phyloP scores from a whole-genome alignment of 2,888 invertebrate genomes.

The Polymixis flavicincta region DNA sequence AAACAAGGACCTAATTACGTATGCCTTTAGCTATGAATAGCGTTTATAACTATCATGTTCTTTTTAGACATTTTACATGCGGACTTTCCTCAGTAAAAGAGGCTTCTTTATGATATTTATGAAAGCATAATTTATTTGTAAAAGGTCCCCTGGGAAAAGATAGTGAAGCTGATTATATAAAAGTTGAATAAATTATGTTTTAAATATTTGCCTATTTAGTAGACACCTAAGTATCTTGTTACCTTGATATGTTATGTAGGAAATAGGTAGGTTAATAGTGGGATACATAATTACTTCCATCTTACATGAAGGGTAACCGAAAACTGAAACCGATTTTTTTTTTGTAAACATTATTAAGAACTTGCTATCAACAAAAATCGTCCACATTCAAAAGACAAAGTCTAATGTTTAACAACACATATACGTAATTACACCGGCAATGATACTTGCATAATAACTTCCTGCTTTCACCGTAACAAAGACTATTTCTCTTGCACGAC shows the following conservation, averaged over 20 bases:
- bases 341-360: not conserved
- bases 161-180: slow-evolving; percentile 44
- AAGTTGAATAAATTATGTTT: slow-evolving; percentile 17
- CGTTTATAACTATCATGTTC: slow-evolving; percentile 36
- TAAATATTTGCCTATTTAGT: not conserved
- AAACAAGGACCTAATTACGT: slow-evolving; percentile 64
- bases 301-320: not conserved
- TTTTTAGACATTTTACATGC: slow-evolving; percentile 26
- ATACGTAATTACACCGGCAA: slow-evolving; percentile 73
- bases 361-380: slow-evolving; percentile 37
- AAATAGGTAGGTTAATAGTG: not conserved
- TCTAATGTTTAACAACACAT: slow-evolving; percentile 59
- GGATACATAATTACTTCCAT: not conserved
- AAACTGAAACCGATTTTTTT: not conserved
- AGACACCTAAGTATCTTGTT: not conserved
- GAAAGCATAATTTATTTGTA: slow-evolving; percentile 47
- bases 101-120: slow-evolving; percentile 31
- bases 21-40: slow-evolving; percentile 50
- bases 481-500: slow-evolving; percentile 68
- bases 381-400: slow-evolving; percentile 47
- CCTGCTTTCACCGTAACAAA: slow-evolving; percentile 86
- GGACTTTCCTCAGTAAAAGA: slow-evolving; percentile 22
- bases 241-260: not conserved
- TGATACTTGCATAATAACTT: slow-evolving; percentile 84
- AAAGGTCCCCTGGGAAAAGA: slow-evolving; percentile 14